These are phyloP conservation scores for Catharus minimus DNA, from an alignment of 2,113 vertebrate genomes.

Conservation along the genomic window DNA sequence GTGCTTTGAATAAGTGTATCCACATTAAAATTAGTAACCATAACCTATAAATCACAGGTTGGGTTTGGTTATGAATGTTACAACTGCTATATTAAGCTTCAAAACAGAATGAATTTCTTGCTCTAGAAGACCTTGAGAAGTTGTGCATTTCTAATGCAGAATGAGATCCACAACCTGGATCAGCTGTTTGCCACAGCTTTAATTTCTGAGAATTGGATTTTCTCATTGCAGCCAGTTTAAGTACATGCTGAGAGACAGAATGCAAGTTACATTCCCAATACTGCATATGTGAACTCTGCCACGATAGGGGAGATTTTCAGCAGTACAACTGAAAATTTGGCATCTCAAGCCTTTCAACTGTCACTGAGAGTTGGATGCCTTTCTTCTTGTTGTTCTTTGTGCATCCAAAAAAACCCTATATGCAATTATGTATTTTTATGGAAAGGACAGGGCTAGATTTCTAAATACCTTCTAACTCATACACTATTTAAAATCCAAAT, in stretches of 20 bases:
- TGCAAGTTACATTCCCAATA: not conserved
- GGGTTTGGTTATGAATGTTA: conserved; percentile 7
- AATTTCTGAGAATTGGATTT: conserved; percentile 2
- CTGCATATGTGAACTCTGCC: not conserved
- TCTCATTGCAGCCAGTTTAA: not conserved
- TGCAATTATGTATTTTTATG: not conserved
- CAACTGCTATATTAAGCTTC: conserved; percentile 12
- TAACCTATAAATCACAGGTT: conserved; percentile 40
- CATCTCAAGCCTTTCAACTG: not conserved
- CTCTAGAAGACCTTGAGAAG: conserved; percentile 27
- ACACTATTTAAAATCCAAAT: not conserved
- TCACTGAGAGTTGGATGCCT: not conserved
- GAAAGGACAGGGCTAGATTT: not conserved
- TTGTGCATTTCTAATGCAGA: not conserved
- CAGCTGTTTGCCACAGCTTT: not conserved
- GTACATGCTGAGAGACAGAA: not conserved
- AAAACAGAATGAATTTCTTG: not conserved
- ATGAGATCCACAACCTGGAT: not conserved
- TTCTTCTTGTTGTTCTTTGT: not conserved
- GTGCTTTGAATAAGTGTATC: conserved; percentile 60
- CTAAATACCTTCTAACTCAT: not conserved
- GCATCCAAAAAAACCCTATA: not conserved
- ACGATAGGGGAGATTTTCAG: not conserved
- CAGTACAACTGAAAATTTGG: not conserved
- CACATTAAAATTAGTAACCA: conserved; percentile 55